Evolutionary conservation across 2,888 invertebrate species (phyloP).

Genomic region (Epinotia nisella): DNA sequence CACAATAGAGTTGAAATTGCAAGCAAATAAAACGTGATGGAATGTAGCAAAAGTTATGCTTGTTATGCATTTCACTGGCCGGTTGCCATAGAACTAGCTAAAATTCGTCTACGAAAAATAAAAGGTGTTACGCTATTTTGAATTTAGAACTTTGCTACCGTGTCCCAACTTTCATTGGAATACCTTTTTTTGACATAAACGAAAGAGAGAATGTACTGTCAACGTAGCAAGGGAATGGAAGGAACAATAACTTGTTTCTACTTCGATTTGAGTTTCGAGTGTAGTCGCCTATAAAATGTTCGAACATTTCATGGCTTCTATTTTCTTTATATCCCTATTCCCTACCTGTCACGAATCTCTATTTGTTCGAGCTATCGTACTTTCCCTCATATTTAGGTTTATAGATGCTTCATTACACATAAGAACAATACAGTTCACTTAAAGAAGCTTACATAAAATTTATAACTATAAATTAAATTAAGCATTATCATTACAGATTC

Average conservation of each 20-base stretch:
- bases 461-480: too few relatives aligned
- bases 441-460: too few relatives aligned
- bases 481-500: too few relatives aligned
- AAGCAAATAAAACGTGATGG: conserved; percentile 5
- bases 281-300: conserved; percentile 35
- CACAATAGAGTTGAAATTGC: not conserved
- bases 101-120: conserved; percentile 68
- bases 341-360: not conserved
- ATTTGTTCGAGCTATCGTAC: not conserved
- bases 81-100: conserved; percentile 68
- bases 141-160: conserved; percentile 64
- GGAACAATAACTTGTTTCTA: conserved; percentile 41
- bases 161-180: conserved; percentile 54
- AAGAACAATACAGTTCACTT: too few relatives aligned
- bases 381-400: not conserved
- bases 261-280: conserved; percentile 38
- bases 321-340: conserved; percentile 1
- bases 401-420: too few relatives aligned
- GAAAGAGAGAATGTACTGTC: conserved; percentile 34
- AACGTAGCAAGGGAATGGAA: conserved; percentile 24
- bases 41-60: conserved; percentile 16
- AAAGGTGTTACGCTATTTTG: conserved; percentile 74
- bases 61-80: conserved; percentile 60
- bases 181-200: conserved; percentile 37
- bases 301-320: conserved; percentile 14